These are phyloP conservation scores for Paedocypris micromegethes DNA, from an alignment of 2,797 vertebrate species.

Conservation along the genomic window DNA sequence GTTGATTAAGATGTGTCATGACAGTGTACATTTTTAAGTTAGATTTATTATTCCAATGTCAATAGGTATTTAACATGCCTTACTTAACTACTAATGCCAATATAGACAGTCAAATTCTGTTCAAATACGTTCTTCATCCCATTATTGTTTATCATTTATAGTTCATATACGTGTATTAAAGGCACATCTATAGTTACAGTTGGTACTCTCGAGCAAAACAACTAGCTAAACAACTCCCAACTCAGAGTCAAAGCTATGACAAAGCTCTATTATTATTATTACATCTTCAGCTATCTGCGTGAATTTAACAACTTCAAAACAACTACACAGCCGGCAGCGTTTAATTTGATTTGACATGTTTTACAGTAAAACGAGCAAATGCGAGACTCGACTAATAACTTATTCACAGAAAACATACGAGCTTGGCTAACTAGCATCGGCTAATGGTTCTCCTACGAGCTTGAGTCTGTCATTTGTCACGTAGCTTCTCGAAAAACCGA, in stretches of 20 bases:
- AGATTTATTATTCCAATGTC: too few relatives aligned
- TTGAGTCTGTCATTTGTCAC: constrained; percentile 1
- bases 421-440: constrained; percentile 26
- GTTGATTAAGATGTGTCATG: not conserved
- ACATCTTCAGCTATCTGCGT: too few relatives aligned
- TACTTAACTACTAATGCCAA: too few relatives aligned
- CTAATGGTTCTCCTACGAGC: constrained; percentile 26
- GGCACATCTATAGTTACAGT: too few relatives aligned
- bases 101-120: too few relatives aligned
- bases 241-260: constrained; percentile 45
- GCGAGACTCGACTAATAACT: not conserved
- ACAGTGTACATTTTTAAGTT: too few relatives aligned
- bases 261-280: constrained; percentile 44
- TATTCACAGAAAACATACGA: constrained; percentile 7
- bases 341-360: not conserved
- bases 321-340: not conserved
- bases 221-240: too few relatives aligned
- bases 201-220: too few relatives aligned
- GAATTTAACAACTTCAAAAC: not conserved
- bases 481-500: not conserved
- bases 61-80: too few relatives aligned
- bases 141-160: too few relatives aligned
- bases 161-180: too few relatives aligned
- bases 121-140: too few relatives aligned
- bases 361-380: not conserved